Conservation (phyloP, 2,888 invertebrate species). For the Drosophila lutescens region DNA sequence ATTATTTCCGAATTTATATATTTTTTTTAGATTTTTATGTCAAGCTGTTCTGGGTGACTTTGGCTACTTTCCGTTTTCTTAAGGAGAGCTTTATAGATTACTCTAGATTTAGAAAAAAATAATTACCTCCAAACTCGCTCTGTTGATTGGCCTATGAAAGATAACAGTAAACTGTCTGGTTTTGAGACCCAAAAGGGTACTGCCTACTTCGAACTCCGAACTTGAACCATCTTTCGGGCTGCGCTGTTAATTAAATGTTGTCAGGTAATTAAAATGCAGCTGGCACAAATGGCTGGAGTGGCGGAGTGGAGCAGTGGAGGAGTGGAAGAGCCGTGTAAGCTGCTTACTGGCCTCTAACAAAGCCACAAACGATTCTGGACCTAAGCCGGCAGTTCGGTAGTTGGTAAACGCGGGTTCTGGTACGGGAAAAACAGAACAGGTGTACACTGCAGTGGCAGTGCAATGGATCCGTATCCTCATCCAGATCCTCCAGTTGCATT, state of each 20-base stretch:
- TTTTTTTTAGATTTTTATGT: no score
- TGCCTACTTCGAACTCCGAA: not conserved
- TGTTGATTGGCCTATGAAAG: no score
- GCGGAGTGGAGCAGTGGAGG: conserved; percentile 3
- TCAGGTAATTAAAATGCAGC: conserved; percentile 68
- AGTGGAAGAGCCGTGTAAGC: conserved; percentile 52
- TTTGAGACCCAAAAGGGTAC: not conserved
- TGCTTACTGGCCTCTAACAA: conserved; percentile 58
- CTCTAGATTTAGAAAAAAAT: no score
- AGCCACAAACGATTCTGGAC: conserved; percentile 31
- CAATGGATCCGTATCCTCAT: no score
- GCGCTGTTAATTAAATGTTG: conserved; percentile 61
- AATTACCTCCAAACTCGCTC: no score
- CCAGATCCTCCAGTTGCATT: conserved; percentile 3
- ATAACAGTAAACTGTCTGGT: not conserved
- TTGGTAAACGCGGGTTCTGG: not conserved
- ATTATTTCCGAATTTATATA: no score
- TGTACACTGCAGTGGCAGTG: no score
- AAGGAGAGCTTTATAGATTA: no score
- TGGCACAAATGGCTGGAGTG: conserved; percentile 18
- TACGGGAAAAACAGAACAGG: no score
- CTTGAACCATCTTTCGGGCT: conserved; percentile 19
- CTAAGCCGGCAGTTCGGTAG: conserved; percentile 7
- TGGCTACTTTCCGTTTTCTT: no score
- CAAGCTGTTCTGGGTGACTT: no score